Evolutionary conservation across 64 coral and sea anemone genomes (phyloP), one percentile per base, ranked within the genome.

Genomic region (Montipora cactus): DNA sequence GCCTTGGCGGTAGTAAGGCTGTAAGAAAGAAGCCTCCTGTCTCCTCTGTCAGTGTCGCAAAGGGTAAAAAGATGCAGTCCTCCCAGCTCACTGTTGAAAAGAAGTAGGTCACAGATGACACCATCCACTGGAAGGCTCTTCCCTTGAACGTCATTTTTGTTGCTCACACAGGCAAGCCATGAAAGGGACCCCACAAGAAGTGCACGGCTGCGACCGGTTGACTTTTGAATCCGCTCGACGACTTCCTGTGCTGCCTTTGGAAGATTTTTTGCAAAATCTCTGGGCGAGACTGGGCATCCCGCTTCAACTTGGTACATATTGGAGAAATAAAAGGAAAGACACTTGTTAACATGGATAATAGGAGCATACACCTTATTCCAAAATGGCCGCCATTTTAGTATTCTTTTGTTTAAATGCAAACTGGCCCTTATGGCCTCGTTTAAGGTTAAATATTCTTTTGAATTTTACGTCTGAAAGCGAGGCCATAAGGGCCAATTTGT

Each of bases 101-200:
- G 73, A 1, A 92, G 16, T 4, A 92, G 67, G 67, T 92, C 80
- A 64, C 90, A 92, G 7, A 92, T 61, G 14, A 76, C 47, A 59
- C 80, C 28, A 37, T 37, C 28, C 28, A 37, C 28, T 37, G 28
- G 0, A 37, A 37, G 28, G 28, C 80, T 18, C 45, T 23, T 2
- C 16, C 25, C 46, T 0, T 15, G 28, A 45, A 57, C 37, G 5
- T 15, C 25, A 64, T 1, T 7, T 16, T 37, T 37, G 28, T 1
- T 37, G 28, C 8, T 14, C 0, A 76, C 1, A 45, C 25, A 76
- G 25, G 25, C 12, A 28, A 6, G 25, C 80, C 57, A 67, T 0
- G 80, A 68, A 64, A 0, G 25, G 4, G 80, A 83, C 3, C 25
- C 58, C 12, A 67, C 23, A 15, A 83, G 58, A 19, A 83, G 12